A percentile compares a stretch with the other conserved stretches of the same genome.
Conservation (phyloP, 1,140 invertebrate species). For the Trichomalopsis sarcophagae region DNA sequence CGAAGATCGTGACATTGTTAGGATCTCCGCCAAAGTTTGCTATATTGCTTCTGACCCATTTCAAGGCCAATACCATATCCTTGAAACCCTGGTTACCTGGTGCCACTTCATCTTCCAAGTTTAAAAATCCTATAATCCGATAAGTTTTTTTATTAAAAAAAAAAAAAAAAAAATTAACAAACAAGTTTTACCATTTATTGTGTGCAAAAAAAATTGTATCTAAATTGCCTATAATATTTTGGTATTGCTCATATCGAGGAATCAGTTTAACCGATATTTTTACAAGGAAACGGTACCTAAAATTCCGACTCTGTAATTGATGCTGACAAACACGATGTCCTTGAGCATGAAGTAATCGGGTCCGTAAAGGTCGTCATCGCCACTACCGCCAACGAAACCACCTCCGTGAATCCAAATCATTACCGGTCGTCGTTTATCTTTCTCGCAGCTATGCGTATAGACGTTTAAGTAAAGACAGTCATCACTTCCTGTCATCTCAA, state of each 20-base stretch:
- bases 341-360: conserved; percentile 66
- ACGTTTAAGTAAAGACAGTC: conserved; percentile 92
- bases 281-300: conserved; percentile 13
- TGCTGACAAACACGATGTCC: conserved; percentile 72
- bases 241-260: too few species aligned
- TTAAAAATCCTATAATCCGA: conserved; percentile 67
- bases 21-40: conserved; percentile 76
- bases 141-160: neutral
- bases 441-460: conserved; percentile 77
- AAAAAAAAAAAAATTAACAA: neutral
- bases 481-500: conserved; percentile 70
- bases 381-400: conserved; percentile 73
- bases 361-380: conserved; percentile 45
- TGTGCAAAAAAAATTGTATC: too few species aligned
- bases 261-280: neutral
- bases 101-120: conserved; percentile 59
- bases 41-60: conserved; percentile 69
- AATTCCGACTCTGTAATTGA: conserved; percentile 73
- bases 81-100: conserved; percentile 74
- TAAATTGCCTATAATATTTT: too few species aligned
- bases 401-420: conserved; percentile 80
- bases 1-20: conserved; percentile 67
- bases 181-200: neutral
- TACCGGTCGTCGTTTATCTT: conserved; percentile 60
- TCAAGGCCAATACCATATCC: conserved; percentile 72